Conservation (phyloP, 2,888 invertebrate species). For the Lissonota sp. region DNA sequence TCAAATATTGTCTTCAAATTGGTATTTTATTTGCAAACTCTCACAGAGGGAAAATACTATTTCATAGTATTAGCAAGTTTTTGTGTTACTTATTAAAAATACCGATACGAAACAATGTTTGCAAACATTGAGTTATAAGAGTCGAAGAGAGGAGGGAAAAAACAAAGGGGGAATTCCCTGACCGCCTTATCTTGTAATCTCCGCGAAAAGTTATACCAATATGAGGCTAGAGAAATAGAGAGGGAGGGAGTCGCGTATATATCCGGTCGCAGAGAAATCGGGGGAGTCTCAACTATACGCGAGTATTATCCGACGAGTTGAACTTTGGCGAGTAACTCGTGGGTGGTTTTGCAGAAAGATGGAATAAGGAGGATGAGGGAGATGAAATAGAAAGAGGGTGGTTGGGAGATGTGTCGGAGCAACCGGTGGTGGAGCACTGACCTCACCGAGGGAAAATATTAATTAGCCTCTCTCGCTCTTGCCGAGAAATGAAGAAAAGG, state of each 20-base stretch:
- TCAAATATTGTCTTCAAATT: too few relatives aligned
- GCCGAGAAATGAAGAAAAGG: constrained; percentile 20
- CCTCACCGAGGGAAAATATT: constrained; percentile 68
- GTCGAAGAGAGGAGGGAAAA: not conserved
- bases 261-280: constrained; percentile 1
- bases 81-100: constrained; percentile 1
- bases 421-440: constrained; percentile 69
- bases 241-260: not conserved
- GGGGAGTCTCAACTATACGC: constrained; percentile 22
- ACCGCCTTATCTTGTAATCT: constrained; percentile 52
- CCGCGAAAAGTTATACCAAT: constrained; percentile 55
- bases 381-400: constrained; percentile 34
- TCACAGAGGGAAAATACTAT: not conserved
- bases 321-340: constrained; percentile 39
- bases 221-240: constrained; percentile 18
- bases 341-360: constrained; percentile 17
- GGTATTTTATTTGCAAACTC: too few relatives aligned
- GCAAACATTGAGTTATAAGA: constrained; percentile 26
- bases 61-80: not conserved
- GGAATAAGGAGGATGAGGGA: constrained; percentile 48
- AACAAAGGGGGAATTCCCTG: constrained; percentile 7
- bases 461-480: constrained; percentile 66
- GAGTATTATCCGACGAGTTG: constrained; percentile 56
- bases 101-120: constrained; percentile 23
- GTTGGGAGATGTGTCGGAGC: constrained; percentile 60